Evolutionary conservation across 2,888 invertebrate genomes (phyloP).

Genomic region (Tolmerus cingulatus): DNA sequence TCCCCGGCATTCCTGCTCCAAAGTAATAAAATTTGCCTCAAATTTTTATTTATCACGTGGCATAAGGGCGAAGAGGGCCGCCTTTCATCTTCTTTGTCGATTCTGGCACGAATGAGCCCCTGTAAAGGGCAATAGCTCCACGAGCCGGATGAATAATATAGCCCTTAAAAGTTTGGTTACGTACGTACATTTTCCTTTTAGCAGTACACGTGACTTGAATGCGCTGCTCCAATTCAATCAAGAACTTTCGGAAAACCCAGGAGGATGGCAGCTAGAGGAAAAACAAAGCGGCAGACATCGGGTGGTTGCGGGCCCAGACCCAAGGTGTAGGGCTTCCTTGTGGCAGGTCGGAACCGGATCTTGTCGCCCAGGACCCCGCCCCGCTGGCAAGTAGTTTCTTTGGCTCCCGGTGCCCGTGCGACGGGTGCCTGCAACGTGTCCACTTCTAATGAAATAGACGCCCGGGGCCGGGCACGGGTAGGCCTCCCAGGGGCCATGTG

Average conservation of each 20-base stretch:
- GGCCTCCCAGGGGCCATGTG: not conserved
- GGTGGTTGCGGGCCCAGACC: not conserved
- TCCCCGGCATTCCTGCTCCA: constrained; percentile 9
- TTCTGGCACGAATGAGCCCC: constrained; percentile 36
- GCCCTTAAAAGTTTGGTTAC: constrained; percentile 40
- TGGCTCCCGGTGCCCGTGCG: not conserved
- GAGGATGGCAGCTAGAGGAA: constrained; percentile 21
- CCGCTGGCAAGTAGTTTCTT: not conserved
- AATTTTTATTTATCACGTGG: constrained; percentile 43
- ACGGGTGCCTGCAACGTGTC: constrained; percentile 19
- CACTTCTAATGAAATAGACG: constrained; percentile 9
- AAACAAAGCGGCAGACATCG: constrained; percentile 25
- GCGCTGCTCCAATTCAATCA: constrained; percentile 37
- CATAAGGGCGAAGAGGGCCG: constrained; percentile 27
- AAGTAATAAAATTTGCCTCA: constrained; percentile 42
- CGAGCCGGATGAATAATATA: constrained; percentile 31
- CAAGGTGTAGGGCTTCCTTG: not conserved
- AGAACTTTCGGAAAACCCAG: constrained; percentile 24
- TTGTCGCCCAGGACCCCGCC: not conserved
- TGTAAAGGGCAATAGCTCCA: constrained; percentile 25
- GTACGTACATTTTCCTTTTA: constrained; percentile 42
- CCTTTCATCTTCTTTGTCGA: constrained; percentile 41
- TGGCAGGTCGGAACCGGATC: constrained; percentile 20
- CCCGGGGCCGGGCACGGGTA: not conserved
- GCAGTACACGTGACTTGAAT: constrained; percentile 41